Conservation (phyloP, 2,797 vertebrate genomes). For the Pagetopsis macropterus region DNA sequence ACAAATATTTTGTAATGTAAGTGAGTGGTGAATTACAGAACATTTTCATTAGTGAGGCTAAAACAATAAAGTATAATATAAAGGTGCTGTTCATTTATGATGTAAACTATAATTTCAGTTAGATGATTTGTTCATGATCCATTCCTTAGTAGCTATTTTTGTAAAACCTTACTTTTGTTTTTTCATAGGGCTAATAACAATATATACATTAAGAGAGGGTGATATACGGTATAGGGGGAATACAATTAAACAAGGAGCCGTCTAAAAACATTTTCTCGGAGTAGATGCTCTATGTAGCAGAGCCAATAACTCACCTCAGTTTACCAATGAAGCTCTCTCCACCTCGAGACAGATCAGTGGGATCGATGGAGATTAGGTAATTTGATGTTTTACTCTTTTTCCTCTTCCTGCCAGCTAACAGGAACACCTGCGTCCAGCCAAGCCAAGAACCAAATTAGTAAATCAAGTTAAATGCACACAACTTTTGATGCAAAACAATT, state of each 20-base stretch:
- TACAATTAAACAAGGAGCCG: background rate
- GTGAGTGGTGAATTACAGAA: conserved; percentile 3
- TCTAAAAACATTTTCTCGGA: background rate
- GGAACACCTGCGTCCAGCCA: conserved; percentile 87
- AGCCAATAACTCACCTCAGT: conserved; percentile 85
- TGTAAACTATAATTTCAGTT: conserved; percentile 1
- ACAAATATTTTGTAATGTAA: background rate
- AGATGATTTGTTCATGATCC: background rate
- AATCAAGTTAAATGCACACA: background rate
- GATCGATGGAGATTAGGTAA: conserved; percentile 99
- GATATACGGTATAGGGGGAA: too few species aligned
- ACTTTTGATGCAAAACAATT: background rate
- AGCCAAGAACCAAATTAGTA: conserved; percentile 27
- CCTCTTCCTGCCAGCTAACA: conserved; percentile 96
- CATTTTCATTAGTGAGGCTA: background rate
- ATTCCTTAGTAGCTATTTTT: background rate
- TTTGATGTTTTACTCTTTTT: conserved; percentile 99
- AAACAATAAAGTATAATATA: background rate
- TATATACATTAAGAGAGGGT: background rate
- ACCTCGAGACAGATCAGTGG: conserved; percentile 96
- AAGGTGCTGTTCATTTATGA: background rate
- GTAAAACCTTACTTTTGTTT: background rate
- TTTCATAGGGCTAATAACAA: background rate
- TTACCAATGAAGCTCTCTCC: conserved; percentile 99
- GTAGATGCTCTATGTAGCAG: background rate